These are phyloP conservation scores for Forficula auricularia DNA, from an alignment of 1,140 invertebrate genomes.

Conservation along the genomic window DNA sequence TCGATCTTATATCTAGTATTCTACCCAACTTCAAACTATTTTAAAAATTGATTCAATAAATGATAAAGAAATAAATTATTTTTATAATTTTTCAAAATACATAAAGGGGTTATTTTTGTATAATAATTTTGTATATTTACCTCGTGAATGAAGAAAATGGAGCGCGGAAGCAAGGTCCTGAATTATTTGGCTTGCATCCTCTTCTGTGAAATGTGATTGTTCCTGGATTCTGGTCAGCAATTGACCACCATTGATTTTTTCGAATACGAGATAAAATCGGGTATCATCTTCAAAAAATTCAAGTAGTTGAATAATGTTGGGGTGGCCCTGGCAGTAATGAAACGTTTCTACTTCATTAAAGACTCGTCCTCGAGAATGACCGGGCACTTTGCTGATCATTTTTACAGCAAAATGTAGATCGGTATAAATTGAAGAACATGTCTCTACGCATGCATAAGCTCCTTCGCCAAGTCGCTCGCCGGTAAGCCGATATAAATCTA, in stretches of 20 bases:
- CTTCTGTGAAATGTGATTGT: constrained; percentile 80
- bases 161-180: constrained; percentile 86
- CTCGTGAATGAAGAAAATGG: constrained; percentile 69
- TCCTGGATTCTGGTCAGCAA: constrained; percentile 82
- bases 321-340: constrained; percentile 89
- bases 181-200: constrained; percentile 83
- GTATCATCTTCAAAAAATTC: constrained; percentile 90
- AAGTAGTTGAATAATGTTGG: constrained; percentile 91
- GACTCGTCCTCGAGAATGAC: constrained; percentile 77
- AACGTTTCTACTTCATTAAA: constrained; percentile 98
- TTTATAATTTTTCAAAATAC: too few species aligned
- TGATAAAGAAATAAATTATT: too few species aligned
- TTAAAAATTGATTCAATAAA: too few species aligned
- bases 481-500: constrained; percentile 87
- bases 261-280: constrained; percentile 89
- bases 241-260: constrained; percentile 87
- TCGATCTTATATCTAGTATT: too few species aligned
- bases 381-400: constrained; percentile 89
- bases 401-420: constrained; percentile 92
- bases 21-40: too few species aligned
- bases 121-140: too few species aligned
- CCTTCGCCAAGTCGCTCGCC: constrained; percentile 90
- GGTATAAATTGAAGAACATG: constrained; percentile 77
- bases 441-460: constrained; percentile 88
- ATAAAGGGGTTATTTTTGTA: too few species aligned